phyloP scores from a whole-genome alignment of 2,113 vertebrate genomes.

The Atrichornis clamosus region DNA sequence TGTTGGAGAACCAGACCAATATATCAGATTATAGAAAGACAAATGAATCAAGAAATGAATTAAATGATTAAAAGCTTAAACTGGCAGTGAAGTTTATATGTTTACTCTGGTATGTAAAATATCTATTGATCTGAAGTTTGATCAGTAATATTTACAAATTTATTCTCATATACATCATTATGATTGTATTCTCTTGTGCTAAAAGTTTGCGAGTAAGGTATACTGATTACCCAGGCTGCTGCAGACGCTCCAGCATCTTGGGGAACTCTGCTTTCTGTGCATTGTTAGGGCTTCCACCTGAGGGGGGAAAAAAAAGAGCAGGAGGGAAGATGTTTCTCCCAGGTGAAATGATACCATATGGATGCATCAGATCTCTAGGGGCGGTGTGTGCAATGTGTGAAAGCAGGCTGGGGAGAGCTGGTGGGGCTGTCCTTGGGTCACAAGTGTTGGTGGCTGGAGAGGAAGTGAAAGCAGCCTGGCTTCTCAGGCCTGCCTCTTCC shows the following conservation, averaged over 20 bases:
- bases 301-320: background rate
- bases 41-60: background rate
- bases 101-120: background rate
- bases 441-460: accelerated
- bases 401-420: background rate
- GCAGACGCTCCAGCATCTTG: background rate
- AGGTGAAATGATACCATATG: accelerated
- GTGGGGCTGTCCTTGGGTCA: background rate
- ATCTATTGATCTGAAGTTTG: slow-evolving; percentile 1
- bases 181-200: background rate
- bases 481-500: background rate
- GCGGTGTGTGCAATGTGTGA: accelerated
- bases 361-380: background rate
- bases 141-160: background rate
- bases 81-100: background rate
- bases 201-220: background rate
- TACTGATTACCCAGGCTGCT: background rate
- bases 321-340: background rate
- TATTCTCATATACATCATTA: background rate
- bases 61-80: slow-evolving; percentile 6
- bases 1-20: background rate
- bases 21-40: slow-evolving; percentile 2
- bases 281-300: background rate
- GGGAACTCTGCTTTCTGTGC: background rate
- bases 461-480: background rate